A percentile compares a stretch with the other conserved stretches of the same genome.
Evolutionary conservation across 1,140 invertebrate genomes (phyloP).

Genomic region (Drosophila cardini): DNA sequence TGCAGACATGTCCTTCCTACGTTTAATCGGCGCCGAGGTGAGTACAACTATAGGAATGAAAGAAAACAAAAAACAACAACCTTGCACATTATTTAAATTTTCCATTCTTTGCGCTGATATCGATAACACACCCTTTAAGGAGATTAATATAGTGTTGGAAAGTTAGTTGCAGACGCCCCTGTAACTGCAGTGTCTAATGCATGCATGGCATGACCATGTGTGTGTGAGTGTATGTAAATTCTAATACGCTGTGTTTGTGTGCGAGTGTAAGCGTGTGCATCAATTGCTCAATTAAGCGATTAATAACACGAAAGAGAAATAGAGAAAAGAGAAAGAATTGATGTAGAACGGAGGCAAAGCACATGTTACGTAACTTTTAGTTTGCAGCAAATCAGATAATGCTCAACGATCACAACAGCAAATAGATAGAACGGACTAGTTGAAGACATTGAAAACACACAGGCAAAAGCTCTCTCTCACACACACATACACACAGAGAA

Average conservation of each 20-base stretch:
- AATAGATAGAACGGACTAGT: conserved; percentile 1
- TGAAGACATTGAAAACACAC: conserved; percentile 21
- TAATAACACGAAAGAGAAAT: conserved; percentile 16
- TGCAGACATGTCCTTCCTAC: conserved; percentile 73
- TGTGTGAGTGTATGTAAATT: conserved; percentile 4
- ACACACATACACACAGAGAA: neutral
- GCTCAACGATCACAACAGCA: conserved; percentile 33
- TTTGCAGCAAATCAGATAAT: conserved; percentile 42
- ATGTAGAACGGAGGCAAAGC: conserved; percentile 43
- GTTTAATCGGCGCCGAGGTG: conserved; percentile 78
- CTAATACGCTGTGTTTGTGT: neutral
- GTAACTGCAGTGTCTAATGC: conserved; percentile 7
- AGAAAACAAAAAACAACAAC: neutral
- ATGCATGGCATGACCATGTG: neutral
- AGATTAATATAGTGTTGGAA: conserved; percentile 24
- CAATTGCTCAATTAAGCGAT: conserved; percentile 26
- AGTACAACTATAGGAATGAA: conserved; percentile 34
- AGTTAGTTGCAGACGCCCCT: neutral
- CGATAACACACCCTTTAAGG: neutral
- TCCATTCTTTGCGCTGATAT: neutral
- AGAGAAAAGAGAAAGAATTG: conserved; percentile 13
- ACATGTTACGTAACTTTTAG: conserved; percentile 70
- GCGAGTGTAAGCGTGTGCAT: conserved; percentile 6
- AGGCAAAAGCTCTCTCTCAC: neutral
- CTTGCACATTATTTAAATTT: neutral